These are phyloP conservation scores for Myiopsitta monachus DNA, from an alignment of 2,113 vertebrate species.

Conservation along the genomic window DNA sequence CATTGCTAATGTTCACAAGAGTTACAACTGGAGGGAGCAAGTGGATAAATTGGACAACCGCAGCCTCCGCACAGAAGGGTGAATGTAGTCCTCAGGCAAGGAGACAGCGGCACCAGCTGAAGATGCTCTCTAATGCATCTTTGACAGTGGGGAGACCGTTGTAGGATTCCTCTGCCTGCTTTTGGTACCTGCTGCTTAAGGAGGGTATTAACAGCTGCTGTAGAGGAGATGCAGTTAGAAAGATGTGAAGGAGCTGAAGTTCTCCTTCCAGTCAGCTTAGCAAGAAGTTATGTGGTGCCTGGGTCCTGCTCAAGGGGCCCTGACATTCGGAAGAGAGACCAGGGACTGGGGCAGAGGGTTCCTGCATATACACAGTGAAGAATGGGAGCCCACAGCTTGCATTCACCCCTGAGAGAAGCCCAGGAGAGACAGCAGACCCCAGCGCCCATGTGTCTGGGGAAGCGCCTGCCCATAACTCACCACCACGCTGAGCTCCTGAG, in stretches of 20 bases:
- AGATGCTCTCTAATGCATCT: neutral
- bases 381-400: neutral
- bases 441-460: accelerated
- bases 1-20: neutral
- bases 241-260: neutral
- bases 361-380: accelerated
- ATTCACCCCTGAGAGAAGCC: accelerated
- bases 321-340: neutral
- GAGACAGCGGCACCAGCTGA: neutral
- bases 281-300: neutral
- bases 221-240: neutral
- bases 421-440: neutral
- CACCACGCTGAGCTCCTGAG: neutral
- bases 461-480: neutral
- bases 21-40: neutral
- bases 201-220: neutral
- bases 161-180: neutral
- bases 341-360: neutral
- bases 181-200: neutral
- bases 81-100: neutral
- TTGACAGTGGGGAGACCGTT: accelerated
- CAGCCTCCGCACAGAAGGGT: accelerated
- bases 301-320: neutral
- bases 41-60: neutral
- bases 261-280: neutral